Evolutionary conservation across 1,140 invertebrate species (phyloP).

Genomic region (Leptinotarsa texana): DNA sequence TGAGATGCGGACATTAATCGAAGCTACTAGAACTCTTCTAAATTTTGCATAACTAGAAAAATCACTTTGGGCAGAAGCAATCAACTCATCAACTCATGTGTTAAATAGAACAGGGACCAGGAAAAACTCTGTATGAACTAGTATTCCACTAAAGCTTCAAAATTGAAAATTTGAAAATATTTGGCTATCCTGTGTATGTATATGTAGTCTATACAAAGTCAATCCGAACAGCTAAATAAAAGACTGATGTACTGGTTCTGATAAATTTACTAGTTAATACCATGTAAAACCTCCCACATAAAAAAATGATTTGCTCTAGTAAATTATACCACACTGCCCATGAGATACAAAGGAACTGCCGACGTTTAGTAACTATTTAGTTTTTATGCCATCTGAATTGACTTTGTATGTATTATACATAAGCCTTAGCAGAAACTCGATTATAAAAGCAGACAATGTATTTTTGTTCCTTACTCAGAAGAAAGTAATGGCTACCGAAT

Average conservation of each 20-base stretch:
- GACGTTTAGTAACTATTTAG: no score
- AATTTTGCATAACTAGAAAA: background rate
- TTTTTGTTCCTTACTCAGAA: background rate
- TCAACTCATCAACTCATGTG: background rate
- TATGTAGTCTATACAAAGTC: no score
- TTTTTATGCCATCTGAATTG: no score
- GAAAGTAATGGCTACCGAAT: background rate
- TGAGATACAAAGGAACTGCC: no score
- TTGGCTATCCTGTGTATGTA: background rate
- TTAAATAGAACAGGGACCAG: background rate
- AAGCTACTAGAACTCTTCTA: background rate
- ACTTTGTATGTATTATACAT: no score
- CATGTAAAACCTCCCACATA: no score
- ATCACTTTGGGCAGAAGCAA: background rate
- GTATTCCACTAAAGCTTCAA: background rate
- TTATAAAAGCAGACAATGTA: background rate
- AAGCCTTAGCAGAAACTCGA: background rate
- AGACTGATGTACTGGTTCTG: no score
- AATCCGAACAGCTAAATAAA: no score
- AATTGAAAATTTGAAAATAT: background rate
- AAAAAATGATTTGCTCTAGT: no score
- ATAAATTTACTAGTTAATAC: no score
- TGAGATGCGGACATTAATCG: background rate
- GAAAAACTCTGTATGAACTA: background rate
- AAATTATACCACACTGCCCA: no score